Evolutionary conservation across 2,888 invertebrate genomes (phyloP).

Genomic region (Exocentrus adspersus): DNA sequence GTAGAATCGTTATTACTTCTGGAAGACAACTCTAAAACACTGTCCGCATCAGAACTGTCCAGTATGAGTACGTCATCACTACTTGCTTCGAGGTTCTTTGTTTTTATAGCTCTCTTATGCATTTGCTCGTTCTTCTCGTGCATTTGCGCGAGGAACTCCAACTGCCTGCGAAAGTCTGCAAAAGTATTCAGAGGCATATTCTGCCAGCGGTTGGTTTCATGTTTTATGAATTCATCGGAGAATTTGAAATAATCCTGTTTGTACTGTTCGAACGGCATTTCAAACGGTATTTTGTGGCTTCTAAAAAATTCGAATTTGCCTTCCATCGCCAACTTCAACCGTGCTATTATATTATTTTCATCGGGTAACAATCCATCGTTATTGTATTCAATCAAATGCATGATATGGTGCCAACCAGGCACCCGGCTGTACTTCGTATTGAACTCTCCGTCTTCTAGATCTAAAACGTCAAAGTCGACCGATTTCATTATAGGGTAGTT

Average conservation of each 20-base stretch:
- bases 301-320: slow-evolving; percentile 39
- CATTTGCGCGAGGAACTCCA: slow-evolving; percentile 34
- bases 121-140: background rate
- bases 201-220: slow-evolving; percentile 46
- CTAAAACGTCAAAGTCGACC: slow-evolving; percentile 42
- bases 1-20: slow-evolving; percentile 19
- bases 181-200: slow-evolving; percentile 46
- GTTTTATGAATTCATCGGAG: slow-evolving; percentile 39
- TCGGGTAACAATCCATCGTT: slow-evolving; percentile 46
- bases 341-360: slow-evolving; percentile 44
- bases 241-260: slow-evolving; percentile 39
- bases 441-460: slow-evolving; percentile 43
- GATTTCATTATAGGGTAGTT: slow-evolving; percentile 37
- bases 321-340: slow-evolving; percentile 38
- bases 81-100: background rate
- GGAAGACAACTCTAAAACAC: slow-evolving; percentile 28
- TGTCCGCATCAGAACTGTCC: slow-evolving; percentile 29
- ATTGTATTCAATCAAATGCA: slow-evolving; percentile 46
- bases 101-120: background rate
- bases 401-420: slow-evolving; percentile 43
- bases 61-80: slow-evolving; percentile 12
- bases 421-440: slow-evolving; percentile 43
- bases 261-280: slow-evolving; percentile 43
- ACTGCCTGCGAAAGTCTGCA: slow-evolving; percentile 40
- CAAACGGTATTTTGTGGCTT: slow-evolving; percentile 40